Base-by-base conservation (phyloP, 37 sponge, comb jelly and placozoan genomes). In the Agelas oroides region DNA sequence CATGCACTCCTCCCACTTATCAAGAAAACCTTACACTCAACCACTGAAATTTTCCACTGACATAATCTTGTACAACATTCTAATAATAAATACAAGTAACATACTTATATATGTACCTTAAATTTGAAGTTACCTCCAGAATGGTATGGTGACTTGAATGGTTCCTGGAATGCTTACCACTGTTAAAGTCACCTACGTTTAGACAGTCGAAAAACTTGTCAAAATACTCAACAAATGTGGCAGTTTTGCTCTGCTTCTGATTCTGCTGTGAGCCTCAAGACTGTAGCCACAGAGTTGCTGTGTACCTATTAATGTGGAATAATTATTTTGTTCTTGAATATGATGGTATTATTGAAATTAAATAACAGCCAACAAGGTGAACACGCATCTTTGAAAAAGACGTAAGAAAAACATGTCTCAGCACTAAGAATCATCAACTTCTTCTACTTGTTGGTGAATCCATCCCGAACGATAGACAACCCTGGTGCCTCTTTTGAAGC, bases 121-220 rank as follows among this genome's bases (percentile, higher is more conserved):
- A 77, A 17, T 30, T 64, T 8, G 46, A 77, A 77, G 23, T 77
- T 64, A 61, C 36, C 39, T 11, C 24, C 62, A 13, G 78, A 77
- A 60, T 38, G 62, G 33, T 77, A 77, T 23, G 78, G 78, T 35
- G 28, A 3, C 46, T 77, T 13, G 34, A 77, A 77, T 5, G 23
- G 2, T 3, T 77, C 60, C 30, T 64, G 5, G 8, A n/a, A 11
- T 17, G n/a, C 13, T 77, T 59, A 14, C 78, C 62, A 58, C 3
- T 11, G 60, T 60, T 15, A 33, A 58, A 59, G 78, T 77, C 34
- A 3, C 36, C 23, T 20, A 77, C 78, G 33, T 77, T 77, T 5
- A 77, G 38, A 61, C 64, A 59, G 63, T 77, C 78, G 60, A 77
- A 77, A 27, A 77, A 77, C n/a, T 59, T 59, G 63, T 77, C 76